phyloP scores from a whole-genome alignment of 2,888 invertebrate species.

The Galeopsomyia nigrocyanea region DNA sequence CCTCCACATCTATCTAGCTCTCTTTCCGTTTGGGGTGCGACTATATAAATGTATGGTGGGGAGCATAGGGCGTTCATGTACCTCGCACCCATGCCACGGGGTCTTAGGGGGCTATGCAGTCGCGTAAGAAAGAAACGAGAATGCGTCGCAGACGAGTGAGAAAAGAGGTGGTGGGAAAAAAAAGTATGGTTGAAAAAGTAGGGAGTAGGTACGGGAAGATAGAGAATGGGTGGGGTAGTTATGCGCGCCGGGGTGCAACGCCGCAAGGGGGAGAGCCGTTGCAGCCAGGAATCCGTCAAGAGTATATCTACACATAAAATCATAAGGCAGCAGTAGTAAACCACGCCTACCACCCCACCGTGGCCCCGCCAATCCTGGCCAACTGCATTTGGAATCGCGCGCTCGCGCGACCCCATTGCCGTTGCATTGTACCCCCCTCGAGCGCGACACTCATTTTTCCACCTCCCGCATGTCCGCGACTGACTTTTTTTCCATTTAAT shows the following conservation, averaged over 20 bases:
- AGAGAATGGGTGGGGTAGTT: constrained; percentile 3
- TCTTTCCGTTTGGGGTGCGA: too few species aligned
- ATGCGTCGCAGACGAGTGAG: too few species aligned
- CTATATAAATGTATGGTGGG: too few species aligned
- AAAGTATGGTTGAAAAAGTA: constrained; percentile 32
- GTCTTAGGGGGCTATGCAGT: constrained; percentile 5
- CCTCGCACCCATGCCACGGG: constrained; percentile 17
- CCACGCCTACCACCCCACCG: constrained; percentile 66
- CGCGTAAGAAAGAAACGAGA: constrained; percentile 36
- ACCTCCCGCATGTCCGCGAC: not conserved
- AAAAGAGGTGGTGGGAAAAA: constrained; percentile 18
- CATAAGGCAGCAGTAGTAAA: constrained; percentile 60
- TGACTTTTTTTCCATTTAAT: constrained; percentile 39
- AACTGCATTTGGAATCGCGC: constrained; percentile 64
- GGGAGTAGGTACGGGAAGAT: constrained; percentile 41
- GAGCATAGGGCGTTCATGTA: too few species aligned
- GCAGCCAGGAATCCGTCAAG: constrained; percentile 58
- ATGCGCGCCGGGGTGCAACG: constrained; percentile 27
- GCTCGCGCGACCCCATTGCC: constrained; percentile 58
- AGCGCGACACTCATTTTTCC: not conserved
- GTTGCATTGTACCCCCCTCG: constrained; percentile 30
- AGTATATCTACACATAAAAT: constrained; percentile 65
- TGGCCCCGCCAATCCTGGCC: constrained; percentile 60
- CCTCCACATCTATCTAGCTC: constrained; percentile 18
- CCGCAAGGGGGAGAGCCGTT: constrained; percentile 31